Evolutionary conservation across 2,113 vertebrate genomes (phyloP).

Genomic region (Colius striatus): DNA sequence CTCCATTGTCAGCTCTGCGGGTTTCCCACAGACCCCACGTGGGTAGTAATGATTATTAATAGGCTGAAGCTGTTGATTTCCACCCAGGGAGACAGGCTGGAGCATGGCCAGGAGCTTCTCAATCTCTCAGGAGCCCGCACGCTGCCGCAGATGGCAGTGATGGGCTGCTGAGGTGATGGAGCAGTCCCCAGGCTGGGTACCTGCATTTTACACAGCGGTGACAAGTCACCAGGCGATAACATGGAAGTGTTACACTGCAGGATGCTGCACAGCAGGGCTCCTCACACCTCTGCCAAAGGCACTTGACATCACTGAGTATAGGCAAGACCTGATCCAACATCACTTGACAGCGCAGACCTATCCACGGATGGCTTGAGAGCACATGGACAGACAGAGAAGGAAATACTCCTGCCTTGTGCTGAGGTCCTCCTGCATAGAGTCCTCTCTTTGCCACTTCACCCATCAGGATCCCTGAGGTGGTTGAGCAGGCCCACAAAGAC

Average conservation of each 20-base stretch:
- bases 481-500: neutral
- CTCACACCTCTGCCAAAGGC: neutral
- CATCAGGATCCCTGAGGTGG: neutral
- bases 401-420: neutral
- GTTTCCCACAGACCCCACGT: constrained; percentile 46
- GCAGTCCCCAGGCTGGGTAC: neutral
- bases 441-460: neutral
- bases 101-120: constrained; percentile 31
- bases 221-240: constrained; percentile 37
- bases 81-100: constrained; percentile 44
- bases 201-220: neutral
- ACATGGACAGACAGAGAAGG: neutral
- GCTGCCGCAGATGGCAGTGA: constrained; percentile 22
- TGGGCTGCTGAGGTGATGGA: neutral
- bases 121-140: neutral
- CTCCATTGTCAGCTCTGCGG: neutral
- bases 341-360: neutral
- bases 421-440: neutral
- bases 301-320: neutral
- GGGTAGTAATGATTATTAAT: constrained; percentile 57
- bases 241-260: neutral
- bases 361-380: neutral
- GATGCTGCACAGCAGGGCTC: neutral
- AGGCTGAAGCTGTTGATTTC: constrained; percentile 55
- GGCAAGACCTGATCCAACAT: neutral